A percentile compares a stretch with the other conserved stretches of the same genome.
These are phyloP conservation scores for Flabesymbios commensalis DNA, from an alignment of 2,888 invertebrate species.

Conservation along the genomic window DNA sequence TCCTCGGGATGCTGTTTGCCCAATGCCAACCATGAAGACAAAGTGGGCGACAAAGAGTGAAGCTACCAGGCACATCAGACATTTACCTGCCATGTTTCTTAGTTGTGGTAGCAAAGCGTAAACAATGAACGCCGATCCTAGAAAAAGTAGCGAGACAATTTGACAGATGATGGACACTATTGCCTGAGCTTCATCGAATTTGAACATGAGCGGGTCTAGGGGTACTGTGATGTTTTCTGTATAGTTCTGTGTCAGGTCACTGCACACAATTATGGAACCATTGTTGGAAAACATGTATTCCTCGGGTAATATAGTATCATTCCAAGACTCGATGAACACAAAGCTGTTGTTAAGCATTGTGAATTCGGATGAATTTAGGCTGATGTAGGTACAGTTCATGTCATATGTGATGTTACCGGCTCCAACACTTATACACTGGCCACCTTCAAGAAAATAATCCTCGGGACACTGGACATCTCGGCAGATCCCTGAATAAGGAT, in stretches of 20 bases:
- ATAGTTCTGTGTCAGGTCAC: neutral
- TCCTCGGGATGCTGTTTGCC: neutral
- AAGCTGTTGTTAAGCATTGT: constrained; percentile 1
- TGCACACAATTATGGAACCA: neutral
- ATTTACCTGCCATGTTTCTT: constrained; percentile 6
- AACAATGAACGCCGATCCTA: neutral
- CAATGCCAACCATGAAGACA: neutral
- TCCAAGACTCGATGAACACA: neutral
- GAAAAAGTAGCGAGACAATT: constrained; percentile 1
- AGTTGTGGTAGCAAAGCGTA: neutral
- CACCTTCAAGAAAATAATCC: neutral
- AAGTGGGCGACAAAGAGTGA: constrained; percentile 5
- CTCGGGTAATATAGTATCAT: neutral
- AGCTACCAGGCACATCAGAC: neutral
- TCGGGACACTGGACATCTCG: neutral
- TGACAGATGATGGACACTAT: constrained; percentile 5
- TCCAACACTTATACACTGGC: neutral
- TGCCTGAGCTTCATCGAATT: constrained; percentile 1
- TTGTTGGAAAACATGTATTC: neutral
- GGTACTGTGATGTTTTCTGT: neutral
- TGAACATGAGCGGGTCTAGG: neutral
- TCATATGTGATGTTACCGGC: neutral
- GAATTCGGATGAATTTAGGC: constrained; percentile 1
- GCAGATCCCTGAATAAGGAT: neutral
- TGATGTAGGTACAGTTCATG: neutral